Percentiles rank a stretch among this genome's conserved stretches.
Evolutionary conservation across 2,888 invertebrate species (phyloP).

Genomic region (Rugalucina vietnamica): DNA sequence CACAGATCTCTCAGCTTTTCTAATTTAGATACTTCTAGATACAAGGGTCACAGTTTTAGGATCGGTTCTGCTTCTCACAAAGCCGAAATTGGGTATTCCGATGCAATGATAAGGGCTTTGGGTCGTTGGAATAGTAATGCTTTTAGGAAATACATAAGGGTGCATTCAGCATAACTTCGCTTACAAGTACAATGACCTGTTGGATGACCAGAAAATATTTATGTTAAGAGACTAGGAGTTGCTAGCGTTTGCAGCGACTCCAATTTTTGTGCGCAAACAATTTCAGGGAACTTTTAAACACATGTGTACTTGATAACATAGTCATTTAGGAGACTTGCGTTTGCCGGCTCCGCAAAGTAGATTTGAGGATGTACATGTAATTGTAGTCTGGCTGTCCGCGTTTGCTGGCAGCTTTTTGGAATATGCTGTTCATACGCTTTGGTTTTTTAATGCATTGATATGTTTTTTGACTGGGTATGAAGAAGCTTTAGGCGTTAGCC

Average conservation of each 20-base stretch:
- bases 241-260: background rate
- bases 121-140: constrained; percentile 27
- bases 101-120: background rate
- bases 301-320: background rate
- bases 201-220: background rate
- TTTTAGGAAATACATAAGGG: constrained; percentile 13
- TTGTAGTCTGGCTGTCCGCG: background rate
- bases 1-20: constrained; percentile 7
- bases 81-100: background rate
- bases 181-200: background rate
- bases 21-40: background rate
- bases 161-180: background rate
- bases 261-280: background rate
- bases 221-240: background rate
- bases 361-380: background rate
- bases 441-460: background rate
- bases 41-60: constrained; percentile 34
- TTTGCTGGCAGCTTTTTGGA: background rate
- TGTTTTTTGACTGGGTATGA: background rate
- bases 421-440: too few species aligned
- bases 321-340: background rate
- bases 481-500: background rate
- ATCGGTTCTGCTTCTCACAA: constrained; percentile 15
- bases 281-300: too few species aligned
- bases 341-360: background rate